These are phyloP conservation scores for Asteroscopus sphinx DNA, from an alignment of 2,888 invertebrate genomes.

Conservation along the genomic window DNA sequence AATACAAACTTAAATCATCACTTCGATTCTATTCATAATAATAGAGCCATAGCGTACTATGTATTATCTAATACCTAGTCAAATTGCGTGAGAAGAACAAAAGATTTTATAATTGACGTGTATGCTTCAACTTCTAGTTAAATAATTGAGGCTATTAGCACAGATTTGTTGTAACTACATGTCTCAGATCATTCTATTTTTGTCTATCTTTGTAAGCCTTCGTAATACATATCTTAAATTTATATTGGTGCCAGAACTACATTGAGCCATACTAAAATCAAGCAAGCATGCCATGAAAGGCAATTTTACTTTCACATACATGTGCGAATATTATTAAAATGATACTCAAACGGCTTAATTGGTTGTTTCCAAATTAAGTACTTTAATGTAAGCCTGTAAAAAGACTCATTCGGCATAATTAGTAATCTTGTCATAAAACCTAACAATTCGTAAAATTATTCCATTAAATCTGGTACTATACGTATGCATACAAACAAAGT, in stretches of 20 bases:
- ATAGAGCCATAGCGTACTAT: conserved; percentile 3
- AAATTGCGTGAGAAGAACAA: conserved; percentile 7
- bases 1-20: conserved; percentile 1
- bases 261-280: neutral
- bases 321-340: conserved; percentile 18
- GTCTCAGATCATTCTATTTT: no score
- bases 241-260: no score
- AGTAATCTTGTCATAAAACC: conserved; percentile 5
- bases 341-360: conserved; percentile 23
- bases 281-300: conserved; percentile 5
- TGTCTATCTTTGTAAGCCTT: no score
- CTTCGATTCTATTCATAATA: neutral
- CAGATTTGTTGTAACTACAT: neutral
- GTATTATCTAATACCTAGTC: conserved; percentile 6
- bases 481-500: no score
- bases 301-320: conserved; percentile 28
- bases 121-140: neutral
- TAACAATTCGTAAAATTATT: conserved; percentile 1
- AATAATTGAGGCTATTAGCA: neutral
- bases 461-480: neutral
- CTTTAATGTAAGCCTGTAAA: conserved; percentile 2
- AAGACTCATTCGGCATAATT: neutral
- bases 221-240: no score
- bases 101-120: neutral
- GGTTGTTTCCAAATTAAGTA: conserved; percentile 30